phyloP scores from a whole-genome alignment of 2,113 vertebrate genomes.

The Echinops telfairi region DNA sequence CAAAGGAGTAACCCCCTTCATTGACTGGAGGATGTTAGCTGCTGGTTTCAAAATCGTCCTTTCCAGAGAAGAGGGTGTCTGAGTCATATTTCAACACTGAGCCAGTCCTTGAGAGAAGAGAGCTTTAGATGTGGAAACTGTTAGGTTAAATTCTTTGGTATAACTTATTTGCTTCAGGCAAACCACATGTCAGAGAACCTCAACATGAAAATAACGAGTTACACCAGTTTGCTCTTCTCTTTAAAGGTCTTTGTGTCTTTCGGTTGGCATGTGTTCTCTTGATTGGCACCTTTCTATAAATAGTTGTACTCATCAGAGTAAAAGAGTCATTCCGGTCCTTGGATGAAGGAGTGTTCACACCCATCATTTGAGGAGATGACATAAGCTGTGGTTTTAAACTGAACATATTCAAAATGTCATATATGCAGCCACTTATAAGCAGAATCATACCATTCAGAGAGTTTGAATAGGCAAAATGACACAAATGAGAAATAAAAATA shows the following conservation, averaged over 20 bases:
- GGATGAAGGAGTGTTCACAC: background rate
- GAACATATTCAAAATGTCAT: background rate
- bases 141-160: slow-evolving; percentile 46
- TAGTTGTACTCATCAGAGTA: slow-evolving; percentile 54
- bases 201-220: slow-evolving; percentile 59
- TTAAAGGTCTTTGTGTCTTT: slow-evolving; percentile 49
- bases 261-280: slow-evolving; percentile 16
- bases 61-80: slow-evolving; percentile 64
- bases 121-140: slow-evolving; percentile 27
- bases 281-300: slow-evolving; percentile 59
- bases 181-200: slow-evolving; percentile 63
- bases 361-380: background rate
- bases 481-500: background rate
- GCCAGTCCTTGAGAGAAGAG: slow-evolving; percentile 56
- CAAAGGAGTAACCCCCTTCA: slow-evolving; percentile 21
- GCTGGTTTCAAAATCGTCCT: slow-evolving; percentile 75
- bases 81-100: slow-evolving; percentile 72
- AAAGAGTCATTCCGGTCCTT: background rate
- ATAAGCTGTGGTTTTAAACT: background rate
- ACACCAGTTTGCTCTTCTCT: background rate
- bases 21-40: slow-evolving; percentile 34
- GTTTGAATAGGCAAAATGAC: background rate
- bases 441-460: background rate
- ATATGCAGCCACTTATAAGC: background rate
- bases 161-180: slow-evolving; percentile 72